Conservation (phyloP, 2,113 vertebrate genomes). For the Hiodon alosoides region DNA sequence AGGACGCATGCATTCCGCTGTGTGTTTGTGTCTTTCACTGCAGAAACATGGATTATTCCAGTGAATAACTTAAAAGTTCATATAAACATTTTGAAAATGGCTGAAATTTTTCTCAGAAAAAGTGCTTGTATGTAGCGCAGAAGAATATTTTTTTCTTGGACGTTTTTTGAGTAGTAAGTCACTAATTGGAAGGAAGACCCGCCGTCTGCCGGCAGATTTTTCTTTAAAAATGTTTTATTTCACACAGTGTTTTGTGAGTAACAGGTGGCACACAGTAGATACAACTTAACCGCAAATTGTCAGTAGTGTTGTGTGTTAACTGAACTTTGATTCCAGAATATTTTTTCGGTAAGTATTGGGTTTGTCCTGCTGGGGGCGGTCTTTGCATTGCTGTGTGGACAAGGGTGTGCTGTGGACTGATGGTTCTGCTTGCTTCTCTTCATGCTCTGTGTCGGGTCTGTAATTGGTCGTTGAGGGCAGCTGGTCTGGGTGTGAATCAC, state of each 20-base stretch:
- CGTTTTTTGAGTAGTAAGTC: too few species aligned
- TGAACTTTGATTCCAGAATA: background rate
- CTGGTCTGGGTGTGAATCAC: background rate
- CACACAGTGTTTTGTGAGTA: background rate
- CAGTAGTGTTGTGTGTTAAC: background rate
- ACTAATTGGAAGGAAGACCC: background rate
- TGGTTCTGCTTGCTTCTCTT: background rate
- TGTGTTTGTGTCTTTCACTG: too few species aligned
- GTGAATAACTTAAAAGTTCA: too few species aligned
- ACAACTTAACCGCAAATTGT: background rate
- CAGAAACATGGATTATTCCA: too few species aligned
- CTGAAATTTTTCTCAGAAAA: too few species aligned
- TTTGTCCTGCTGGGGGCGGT: background rate
- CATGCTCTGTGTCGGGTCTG: background rate
- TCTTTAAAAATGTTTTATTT: background rate
- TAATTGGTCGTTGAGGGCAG: background rate
- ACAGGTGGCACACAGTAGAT: background rate
- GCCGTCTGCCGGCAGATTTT: too few species aligned
- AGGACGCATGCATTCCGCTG: too few species aligned
- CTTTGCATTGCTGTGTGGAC: background rate
- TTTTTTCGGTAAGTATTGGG: conserved; percentile 3
- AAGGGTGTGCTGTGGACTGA: background rate
- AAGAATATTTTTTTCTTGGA: too few species aligned
- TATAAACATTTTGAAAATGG: too few species aligned
- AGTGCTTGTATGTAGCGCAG: too few species aligned